Evolutionary conservation across 2,113 vertebrate species (phyloP).

Genomic region (Menura novaehollandiae): DNA sequence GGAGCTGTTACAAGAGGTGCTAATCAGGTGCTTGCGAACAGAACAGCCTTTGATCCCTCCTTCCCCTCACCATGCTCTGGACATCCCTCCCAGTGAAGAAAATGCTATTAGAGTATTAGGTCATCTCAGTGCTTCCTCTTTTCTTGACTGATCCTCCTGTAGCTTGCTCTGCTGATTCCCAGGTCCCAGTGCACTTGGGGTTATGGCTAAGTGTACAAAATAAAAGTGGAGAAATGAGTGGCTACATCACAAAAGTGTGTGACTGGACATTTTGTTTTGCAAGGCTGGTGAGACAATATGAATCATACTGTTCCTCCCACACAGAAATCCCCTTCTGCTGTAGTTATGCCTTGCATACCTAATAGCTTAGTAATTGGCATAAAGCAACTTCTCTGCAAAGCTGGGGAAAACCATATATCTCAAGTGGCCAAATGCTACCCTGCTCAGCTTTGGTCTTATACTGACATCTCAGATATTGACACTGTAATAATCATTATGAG

Average conservation of each 20-base stretch:
- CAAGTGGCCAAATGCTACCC: neutral
- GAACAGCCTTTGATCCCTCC: neutral
- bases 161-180: neutral
- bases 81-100: neutral
- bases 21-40: neutral
- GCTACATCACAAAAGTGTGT: neutral
- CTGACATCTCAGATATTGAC: neutral
- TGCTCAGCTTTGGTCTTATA: neutral
- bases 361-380: neutral
- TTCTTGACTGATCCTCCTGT: neutral
- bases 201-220: neutral
- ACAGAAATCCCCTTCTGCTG: constrained; percentile 64
- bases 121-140: neutral
- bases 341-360: constrained; percentile 10
- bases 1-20: neutral
- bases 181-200: neutral
- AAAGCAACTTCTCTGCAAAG: constrained; percentile 1
- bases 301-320: constrained; percentile 59
- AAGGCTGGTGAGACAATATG: constrained; percentile 41
- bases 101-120: neutral
- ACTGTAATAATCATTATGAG: neutral
- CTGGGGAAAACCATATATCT: neutral
- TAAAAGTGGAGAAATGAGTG: neutral
- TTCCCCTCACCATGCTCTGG: neutral
- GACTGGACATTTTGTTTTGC: constrained; percentile 39